Conservation (phyloP, 2,797 vertebrate genomes). For the Rhynchotus rufescens region DNA sequence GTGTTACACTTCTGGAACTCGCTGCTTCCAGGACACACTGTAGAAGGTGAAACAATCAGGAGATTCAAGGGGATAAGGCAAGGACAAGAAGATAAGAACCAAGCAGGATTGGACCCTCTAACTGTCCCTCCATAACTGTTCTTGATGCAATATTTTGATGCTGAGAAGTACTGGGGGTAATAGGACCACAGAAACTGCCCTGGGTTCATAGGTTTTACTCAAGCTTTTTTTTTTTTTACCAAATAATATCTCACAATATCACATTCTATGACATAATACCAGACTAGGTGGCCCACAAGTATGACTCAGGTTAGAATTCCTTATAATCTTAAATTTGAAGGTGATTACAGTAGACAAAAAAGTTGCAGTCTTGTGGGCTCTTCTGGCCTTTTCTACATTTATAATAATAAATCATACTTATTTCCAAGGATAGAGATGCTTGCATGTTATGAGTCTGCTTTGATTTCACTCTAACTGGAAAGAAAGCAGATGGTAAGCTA, state of each 20-base stretch:
- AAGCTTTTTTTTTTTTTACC: too few relatives aligned
- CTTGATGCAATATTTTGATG: not conserved
- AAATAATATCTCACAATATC: not conserved
- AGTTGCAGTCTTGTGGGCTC: not conserved
- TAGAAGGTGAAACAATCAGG: not conserved
- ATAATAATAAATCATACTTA: not conserved
- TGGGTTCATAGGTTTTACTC: not conserved
- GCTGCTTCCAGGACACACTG: not conserved
- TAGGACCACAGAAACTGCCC: not conserved
- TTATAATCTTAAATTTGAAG: not conserved
- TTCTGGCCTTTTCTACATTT: slow-evolving; percentile 13
- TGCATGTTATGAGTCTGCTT: not conserved
- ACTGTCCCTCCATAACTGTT: not conserved
- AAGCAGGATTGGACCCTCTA: not conserved
- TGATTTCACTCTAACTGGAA: not conserved
- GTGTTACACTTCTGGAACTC: not conserved
- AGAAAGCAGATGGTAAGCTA: not conserved
- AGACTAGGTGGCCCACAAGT: not conserved
- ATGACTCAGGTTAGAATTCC: not conserved
- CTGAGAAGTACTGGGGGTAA: not conserved
- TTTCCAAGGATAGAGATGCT: not conserved
- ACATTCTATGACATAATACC: not conserved
- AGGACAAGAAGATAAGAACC: not conserved
- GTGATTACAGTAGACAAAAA: not conserved
- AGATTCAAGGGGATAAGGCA: not conserved